Conservation (phyloP, 64 coral and sea anemone species). For the Trachythela sp. region DNA sequence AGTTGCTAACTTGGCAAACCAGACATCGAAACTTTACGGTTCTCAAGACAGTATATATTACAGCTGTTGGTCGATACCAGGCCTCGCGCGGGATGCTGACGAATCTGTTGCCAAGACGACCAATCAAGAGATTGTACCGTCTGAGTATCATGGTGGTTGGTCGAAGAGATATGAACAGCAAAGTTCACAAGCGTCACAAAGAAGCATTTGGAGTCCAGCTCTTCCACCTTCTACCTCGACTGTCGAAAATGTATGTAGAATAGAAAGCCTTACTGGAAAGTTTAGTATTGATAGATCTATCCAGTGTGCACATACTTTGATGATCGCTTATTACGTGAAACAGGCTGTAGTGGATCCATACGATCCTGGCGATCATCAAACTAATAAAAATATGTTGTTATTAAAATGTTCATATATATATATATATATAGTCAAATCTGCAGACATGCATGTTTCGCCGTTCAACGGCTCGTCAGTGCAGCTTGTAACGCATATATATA, state of each 20-base stretch:
- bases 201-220: neutral
- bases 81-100: constrained; percentile 5
- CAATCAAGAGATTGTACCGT: neutral
- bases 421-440: too few relatives aligned
- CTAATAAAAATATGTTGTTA: too few relatives aligned
- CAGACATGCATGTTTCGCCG: too few relatives aligned
- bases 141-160: neutral
- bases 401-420: too few relatives aligned
- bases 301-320: too few relatives aligned
- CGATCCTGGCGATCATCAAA: neutral
- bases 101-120: constrained; percentile 5
- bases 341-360: too few relatives aligned
- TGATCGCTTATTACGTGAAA: too few relatives aligned
- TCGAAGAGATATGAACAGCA: neutral
- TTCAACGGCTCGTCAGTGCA: too few relatives aligned
- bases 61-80: constrained; percentile 93
- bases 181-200: neutral
- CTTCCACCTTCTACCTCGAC: neutral
- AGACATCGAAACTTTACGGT: constrained; percentile 60
- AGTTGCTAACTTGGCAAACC: neutral
- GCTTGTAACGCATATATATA: too few relatives aligned
- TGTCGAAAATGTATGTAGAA: neutral
- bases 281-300: too few relatives aligned
- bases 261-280: neutral
- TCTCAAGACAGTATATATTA: constrained; percentile 93